Evolutionary conservation across 2,113 vertebrate genomes (phyloP), one percentile per base, ranked within the genome.

Genomic region (Phoenicopterus ruber): DNA sequence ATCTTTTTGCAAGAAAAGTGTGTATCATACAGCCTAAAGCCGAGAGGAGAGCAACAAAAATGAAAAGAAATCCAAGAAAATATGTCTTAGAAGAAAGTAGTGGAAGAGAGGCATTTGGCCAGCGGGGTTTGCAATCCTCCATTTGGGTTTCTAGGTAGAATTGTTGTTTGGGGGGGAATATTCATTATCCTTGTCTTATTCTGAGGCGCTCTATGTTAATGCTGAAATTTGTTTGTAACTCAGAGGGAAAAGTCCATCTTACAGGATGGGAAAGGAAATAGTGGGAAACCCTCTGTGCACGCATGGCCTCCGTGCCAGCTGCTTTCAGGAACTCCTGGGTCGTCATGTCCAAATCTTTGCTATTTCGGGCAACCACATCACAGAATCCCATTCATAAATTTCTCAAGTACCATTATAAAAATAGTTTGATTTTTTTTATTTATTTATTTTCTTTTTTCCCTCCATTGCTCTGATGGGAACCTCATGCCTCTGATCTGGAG

Each of bases 371-470:
- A 96, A 96, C 46, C 79, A 92, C 93, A 95, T 91, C 82, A 72
- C 73, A 90, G 87, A 94, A 88, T 91, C 92, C 54, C 96, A 97
- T 96, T 97, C 94, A 97, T 94, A 93, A 94, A 94, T 95, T 95
- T 85, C 92, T 96, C 66, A 88, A 94, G 92, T 73, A 96, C 92
- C 87, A 70, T 66, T 95, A 70, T 54, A 96, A 94, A 97, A 96
- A 97, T 96, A 96, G 94, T 88, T 94, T 57, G 19, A 46, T 73
- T 82, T 79, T 29, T 29, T 86, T 86, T 86, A 47, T 86, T 78
- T 86, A 42, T 62, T 87, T 82, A 55, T 17, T 59, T 66, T 49
- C 5, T 40, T 19, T 42, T 71, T 89, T 57, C 24, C 70, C 66
- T 87, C 49, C 69, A 14, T 91, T 61, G 54, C 93, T 90, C n/a